These are phyloP conservation scores for Drosophila kuntzei DNA, from an alignment of 2,888 invertebrate species.

Conservation along the genomic window DNA sequence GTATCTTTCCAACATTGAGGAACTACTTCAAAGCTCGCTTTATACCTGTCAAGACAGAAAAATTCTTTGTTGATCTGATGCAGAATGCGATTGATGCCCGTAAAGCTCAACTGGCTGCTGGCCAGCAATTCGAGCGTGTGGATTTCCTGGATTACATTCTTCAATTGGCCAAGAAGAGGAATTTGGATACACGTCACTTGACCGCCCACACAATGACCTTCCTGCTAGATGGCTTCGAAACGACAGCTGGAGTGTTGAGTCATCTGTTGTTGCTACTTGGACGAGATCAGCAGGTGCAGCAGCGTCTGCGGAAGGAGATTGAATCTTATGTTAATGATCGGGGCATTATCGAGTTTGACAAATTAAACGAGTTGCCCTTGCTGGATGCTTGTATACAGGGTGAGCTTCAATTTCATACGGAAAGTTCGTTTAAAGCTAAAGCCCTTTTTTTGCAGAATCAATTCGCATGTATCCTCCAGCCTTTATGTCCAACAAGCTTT, in stretches of 20 bases:
- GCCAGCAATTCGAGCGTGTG: slow-evolving; percentile 65
- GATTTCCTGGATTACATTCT: slow-evolving; percentile 84
- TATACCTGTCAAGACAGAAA: slow-evolving; percentile 87
- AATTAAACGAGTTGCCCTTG: slow-evolving; percentile 76
- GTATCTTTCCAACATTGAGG: slow-evolving; percentile 71
- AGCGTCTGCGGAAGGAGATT: slow-evolving; percentile 78
- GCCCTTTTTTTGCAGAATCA: slow-evolving; percentile 58
- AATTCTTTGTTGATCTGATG: slow-evolving; percentile 76
- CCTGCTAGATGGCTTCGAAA: slow-evolving; percentile 84
- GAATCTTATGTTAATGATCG: slow-evolving; percentile 41
- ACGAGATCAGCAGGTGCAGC: slow-evolving; percentile 67
- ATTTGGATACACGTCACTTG: slow-evolving; percentile 61
- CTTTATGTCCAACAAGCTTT: slow-evolving; percentile 68
- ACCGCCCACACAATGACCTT: slow-evolving; percentile 83
- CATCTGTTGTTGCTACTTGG: slow-evolving; percentile 78
- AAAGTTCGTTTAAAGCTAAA: background rate
- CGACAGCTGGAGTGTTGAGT: slow-evolving; percentile 77
- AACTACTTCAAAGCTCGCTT: slow-evolving; percentile 68
- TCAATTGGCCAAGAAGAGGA: slow-evolving; percentile 76
- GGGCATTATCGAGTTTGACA: slow-evolving; percentile 75
- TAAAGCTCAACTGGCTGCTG: slow-evolving; percentile 38
- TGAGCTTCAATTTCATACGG: slow-evolving; percentile 33
- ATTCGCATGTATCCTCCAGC: slow-evolving; percentile 79
- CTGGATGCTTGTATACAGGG: slow-evolving; percentile 84
- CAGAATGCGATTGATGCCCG: slow-evolving; percentile 72